Conservation (phyloP, 2,797 vertebrate genomes). For the Sphenodon punctatus region DNA sequence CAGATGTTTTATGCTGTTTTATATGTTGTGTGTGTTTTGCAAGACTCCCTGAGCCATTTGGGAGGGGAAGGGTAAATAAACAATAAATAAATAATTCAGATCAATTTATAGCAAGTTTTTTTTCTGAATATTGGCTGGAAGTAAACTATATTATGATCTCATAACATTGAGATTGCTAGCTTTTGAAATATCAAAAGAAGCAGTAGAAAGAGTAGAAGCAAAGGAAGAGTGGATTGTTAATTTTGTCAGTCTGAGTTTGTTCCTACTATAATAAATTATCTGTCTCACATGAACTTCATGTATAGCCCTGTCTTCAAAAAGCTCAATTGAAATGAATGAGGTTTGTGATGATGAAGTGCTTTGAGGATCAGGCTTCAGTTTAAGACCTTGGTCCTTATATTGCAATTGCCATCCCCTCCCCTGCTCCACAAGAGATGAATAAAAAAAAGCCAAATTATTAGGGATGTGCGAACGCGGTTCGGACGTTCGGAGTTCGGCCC, state of each 20-base stretch:
- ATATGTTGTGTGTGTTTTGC: too few relatives aligned
- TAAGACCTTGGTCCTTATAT: not conserved
- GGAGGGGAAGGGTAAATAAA: too few relatives aligned
- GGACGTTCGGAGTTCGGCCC: too few relatives aligned
- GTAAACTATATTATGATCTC: not conserved
- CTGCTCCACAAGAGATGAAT: not conserved
- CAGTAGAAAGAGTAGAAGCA: rapidly evolving
- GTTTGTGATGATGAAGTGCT: too few relatives aligned
- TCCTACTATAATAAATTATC: not conserved
- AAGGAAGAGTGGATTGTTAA: not conserved
- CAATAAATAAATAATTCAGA: too few relatives aligned
- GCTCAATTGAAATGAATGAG: too few relatives aligned
- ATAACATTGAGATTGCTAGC: not conserved
- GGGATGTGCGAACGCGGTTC: too few relatives aligned
- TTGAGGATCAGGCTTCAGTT: too few relatives aligned
- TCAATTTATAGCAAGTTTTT: not conserved
- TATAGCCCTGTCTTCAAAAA: too few relatives aligned
- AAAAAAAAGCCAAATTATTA: not conserved
- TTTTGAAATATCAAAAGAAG: not conserved
- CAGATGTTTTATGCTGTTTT: too few relatives aligned
- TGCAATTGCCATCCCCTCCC: not conserved
- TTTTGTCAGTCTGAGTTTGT: rapidly evolving
- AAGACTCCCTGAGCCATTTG: too few relatives aligned
- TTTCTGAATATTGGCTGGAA: not conserved
- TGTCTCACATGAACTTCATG: not conserved